Conservation (phyloP, 2,797 vertebrate species). For the Spinibarbus caldwelli region DNA sequence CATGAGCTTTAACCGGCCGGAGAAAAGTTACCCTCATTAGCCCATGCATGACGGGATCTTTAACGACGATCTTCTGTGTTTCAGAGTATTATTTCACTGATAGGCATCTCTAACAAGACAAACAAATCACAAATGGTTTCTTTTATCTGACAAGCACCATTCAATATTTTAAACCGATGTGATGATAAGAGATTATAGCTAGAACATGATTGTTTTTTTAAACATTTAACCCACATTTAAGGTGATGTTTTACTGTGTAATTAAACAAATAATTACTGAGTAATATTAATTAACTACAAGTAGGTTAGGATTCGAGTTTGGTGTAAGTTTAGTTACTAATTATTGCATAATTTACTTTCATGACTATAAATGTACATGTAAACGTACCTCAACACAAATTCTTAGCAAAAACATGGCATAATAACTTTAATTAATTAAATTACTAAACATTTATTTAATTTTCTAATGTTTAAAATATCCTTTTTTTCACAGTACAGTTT, state of each 20-base stretch:
- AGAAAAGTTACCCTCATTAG: conserved; percentile 34
- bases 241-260: neutral
- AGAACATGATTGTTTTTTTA: neutral
- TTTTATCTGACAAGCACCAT: conserved; percentile 35
- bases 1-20: conserved; percentile 10
- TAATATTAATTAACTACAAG: too few species aligned
- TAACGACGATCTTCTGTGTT: conserved; percentile 31
- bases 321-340: neutral
- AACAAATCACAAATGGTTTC: conserved; percentile 45
- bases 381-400: neutral
- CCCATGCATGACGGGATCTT: conserved; percentile 14
- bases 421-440: neutral
- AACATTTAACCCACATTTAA: neutral
- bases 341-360: neutral
- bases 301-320: neutral
- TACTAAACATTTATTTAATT: neutral
- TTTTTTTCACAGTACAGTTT: neutral
- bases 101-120: conserved; percentile 41
- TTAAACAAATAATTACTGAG: neutral
- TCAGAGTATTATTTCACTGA: conserved; percentile 45
- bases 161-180: conserved; percentile 5
- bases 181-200: conserved; percentile 28
- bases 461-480: too few species aligned
- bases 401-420: neutral
- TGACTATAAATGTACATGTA: neutral